Evolutionary conservation across 2,888 invertebrate genomes (phyloP).

Genomic region (Lingula anatina): DNA sequence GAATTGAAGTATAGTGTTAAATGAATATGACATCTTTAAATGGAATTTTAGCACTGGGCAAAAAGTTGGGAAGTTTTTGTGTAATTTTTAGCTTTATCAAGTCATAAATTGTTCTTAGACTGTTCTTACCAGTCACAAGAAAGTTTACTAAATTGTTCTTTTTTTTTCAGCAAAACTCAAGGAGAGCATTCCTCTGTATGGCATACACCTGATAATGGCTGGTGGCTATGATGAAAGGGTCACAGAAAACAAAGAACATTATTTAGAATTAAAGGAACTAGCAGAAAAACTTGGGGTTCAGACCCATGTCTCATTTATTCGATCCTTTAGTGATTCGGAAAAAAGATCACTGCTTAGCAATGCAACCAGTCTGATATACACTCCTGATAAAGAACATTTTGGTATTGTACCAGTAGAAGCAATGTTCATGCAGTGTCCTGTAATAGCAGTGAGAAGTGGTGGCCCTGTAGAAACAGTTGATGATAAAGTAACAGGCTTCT

Average conservation of each 20-base stretch:
- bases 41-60: no score
- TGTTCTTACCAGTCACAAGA: no score
- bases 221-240: constrained; percentile 93
- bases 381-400: constrained; percentile 96
- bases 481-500: constrained; percentile 52
- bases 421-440: constrained; percentile 89
- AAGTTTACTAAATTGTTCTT: constrained; percentile 22
- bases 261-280: constrained; percentile 67
- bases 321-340: constrained; percentile 78
- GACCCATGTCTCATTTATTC: constrained; percentile 73
- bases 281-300: constrained; percentile 56
- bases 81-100: not conserved
- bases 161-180: constrained; percentile 24
- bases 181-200: constrained; percentile 16
- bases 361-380: constrained; percentile 82
- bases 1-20: no score
- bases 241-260: constrained; percentile 80
- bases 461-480: constrained; percentile 89
- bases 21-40: no score
- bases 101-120: not conserved
- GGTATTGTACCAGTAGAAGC: constrained; percentile 99
- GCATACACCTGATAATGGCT: constrained; percentile 80
- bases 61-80: no score
- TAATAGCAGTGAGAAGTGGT: constrained; percentile 91
- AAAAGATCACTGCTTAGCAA: constrained; percentile 77